A percentile compares a stretch with the other conserved stretches of the same genome.
phyloP scores from a whole-genome alignment of 1,140 invertebrate genomes.

The Drosophila kanapiae region DNA sequence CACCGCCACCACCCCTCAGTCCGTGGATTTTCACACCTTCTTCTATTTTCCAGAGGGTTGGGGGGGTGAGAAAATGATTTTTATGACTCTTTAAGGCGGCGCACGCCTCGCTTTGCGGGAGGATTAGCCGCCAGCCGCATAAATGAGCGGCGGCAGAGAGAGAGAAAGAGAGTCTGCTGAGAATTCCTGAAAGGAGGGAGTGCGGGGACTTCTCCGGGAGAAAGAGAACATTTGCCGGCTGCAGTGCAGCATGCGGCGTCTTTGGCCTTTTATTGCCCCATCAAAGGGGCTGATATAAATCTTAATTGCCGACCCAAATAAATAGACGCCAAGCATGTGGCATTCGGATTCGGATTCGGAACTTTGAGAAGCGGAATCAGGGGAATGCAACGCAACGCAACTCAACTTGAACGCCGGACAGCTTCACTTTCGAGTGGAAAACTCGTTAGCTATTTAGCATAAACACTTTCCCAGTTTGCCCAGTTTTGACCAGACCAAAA shows the following conservation, averaged over 20 bases:
- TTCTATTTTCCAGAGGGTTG: slow-evolving; percentile 6
- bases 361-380: slow-evolving; percentile 18
- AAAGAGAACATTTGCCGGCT: slow-evolving; percentile 58
- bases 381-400: slow-evolving; percentile 1
- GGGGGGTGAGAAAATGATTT: slow-evolving; percentile 63
- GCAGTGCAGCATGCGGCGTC: slow-evolving; percentile 57
- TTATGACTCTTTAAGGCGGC: slow-evolving; percentile 77
- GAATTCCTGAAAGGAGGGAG: not conserved
- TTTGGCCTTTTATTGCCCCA: slow-evolving; percentile 74
- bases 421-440: slow-evolving; percentile 66
- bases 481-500: slow-evolving; percentile 70
- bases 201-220: slow-evolving; percentile 2
- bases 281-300: slow-evolving; percentile 79
- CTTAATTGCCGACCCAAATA: slow-evolving; percentile 84
- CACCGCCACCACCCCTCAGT: not conserved
- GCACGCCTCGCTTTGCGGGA: slow-evolving; percentile 54
- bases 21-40: slow-evolving; percentile 62
- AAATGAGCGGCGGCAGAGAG: slow-evolving; percentile 60
- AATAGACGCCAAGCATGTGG: slow-evolving; percentile 72
- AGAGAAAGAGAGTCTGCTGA: slow-evolving; percentile 8
- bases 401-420: slow-evolving; percentile 11
- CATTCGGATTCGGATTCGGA: slow-evolving; percentile 18
- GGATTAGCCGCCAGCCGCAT: slow-evolving; percentile 65
- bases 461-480: slow-evolving; percentile 80
- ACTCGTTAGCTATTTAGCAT: slow-evolving; percentile 83